Conservation (phyloP, 2,113 vertebrate genomes). For the Leiothrix lutea region DNA sequence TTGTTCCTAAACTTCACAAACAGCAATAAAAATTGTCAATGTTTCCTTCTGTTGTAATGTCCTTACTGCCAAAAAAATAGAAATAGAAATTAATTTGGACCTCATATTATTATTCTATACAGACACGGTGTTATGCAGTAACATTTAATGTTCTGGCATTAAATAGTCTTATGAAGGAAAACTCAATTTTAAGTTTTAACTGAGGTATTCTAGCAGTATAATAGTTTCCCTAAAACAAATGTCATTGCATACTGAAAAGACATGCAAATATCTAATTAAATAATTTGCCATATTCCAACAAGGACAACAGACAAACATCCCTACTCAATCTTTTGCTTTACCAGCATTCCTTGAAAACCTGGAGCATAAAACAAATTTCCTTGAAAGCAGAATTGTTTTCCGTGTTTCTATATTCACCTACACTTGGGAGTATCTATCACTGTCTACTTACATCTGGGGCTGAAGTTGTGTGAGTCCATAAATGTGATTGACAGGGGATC, state of each 20-base stretch:
- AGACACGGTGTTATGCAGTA: background rate
- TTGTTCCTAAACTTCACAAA: background rate
- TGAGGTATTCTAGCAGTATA: background rate
- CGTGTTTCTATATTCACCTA: background rate
- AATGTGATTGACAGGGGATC: constrained; percentile 96
- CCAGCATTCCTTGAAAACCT: background rate
- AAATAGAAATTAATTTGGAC: background rate
- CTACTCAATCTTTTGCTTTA: background rate
- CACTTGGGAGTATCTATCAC: background rate
- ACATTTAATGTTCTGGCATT: background rate
- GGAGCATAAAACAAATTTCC: background rate
- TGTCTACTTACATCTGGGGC: constrained; percentile 90
- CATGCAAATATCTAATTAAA: background rate
- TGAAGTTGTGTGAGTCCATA: constrained; percentile 98
- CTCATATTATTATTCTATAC: background rate
- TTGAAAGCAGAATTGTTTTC: background rate
- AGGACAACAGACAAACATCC: background rate
- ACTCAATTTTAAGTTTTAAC: background rate
- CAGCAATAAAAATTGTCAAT: background rate
- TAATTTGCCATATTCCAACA: background rate
- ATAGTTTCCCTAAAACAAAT: background rate
- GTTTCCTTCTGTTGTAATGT: background rate
- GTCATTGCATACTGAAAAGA: background rate
- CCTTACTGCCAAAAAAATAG: background rate
- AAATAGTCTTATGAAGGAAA: background rate